Base-by-base conservation (phyloP, 2,888 invertebrate genomes). In the Erynnis tages region DNA sequence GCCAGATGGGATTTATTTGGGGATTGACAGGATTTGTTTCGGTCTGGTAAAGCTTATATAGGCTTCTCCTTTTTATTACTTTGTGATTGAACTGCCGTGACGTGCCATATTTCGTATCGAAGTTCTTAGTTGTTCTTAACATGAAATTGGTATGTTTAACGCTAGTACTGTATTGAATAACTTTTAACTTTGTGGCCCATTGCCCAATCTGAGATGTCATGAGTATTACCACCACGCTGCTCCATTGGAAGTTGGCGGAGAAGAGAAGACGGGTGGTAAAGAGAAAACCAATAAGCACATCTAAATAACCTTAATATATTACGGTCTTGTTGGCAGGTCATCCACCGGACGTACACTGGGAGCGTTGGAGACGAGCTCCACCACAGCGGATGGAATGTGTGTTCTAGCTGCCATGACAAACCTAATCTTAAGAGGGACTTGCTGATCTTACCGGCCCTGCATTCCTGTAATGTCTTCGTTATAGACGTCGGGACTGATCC, bases 331-430 rank as follows among this genome's bases (percentile, higher is more conserved):
- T 14, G 1, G 0, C 25, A 98, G 98, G 93, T 98, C 2, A 94
- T 99, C 35, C 94, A 96, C 73, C 94, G 97, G 13, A 91, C 97
- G 0, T 92, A 93, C 65, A 94, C 98, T 66, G 94, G 94, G 5
- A 81, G 93, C 56, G 79, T 90, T 2, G 94, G 94, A 0, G 97
- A 99, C 69, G 99, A 99, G 76, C 82, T 99, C 0, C 99, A 99
- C 75, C 99, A 99, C 75, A 94, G 94, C 32, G 98, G 98, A 0
- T 99, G 98, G 98, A 98, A 99, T 75, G 93, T 97, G 0, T 99
- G 99, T 77, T 97, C 97, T 62, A 98, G 98, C 78, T 98, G 98
- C 76, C 92, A 95, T 75, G 81, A 84, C 44, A 79, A 81, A 60
- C 77, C 82, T 0, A 76, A 87, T 0, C 83, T 92, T 3, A 91